Evolutionary conservation across 2,797 vertebrate genomes (phyloP), one percentile per base, ranked within the genome.

Genomic region (Bradypodion ventrale): DNA sequence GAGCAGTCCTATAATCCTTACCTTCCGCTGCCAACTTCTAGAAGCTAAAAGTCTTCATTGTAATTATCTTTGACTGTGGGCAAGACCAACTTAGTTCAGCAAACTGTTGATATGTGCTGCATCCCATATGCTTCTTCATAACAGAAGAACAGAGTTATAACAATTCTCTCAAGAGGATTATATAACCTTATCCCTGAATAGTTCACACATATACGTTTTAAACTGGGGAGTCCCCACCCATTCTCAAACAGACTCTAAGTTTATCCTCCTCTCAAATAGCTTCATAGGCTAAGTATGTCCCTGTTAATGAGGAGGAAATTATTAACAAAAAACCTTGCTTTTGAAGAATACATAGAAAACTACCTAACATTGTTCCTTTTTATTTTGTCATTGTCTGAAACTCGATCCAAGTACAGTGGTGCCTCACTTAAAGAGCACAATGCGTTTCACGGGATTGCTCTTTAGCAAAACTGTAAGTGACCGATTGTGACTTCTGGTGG

Each of bases 81-180:
- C n/a, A 46, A 69, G 62, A 73, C 46, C 42, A 82, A 74, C 42
- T 82, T n/a, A 74, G 42, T 74, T 82, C 32, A 74, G 49, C 70
- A 46, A 82, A 63, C 70, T 35, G n/a, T n/a, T 82, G 12, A 27
- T 63, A 63, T 46, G 42, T n/a, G 74, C 62, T 74, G 35, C 42
- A 46, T 82, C 66, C 42, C 49, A 70, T 42, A 80, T 3, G 42
- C 15, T 40, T 52, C 9, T 46, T 13, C 46, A 13, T 82, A 63
- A 60, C n/a, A 59, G 74, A n/a, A 10, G 32, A 46, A n/a, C 32
- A 29, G 25, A 16, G 52, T 46, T 35, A n/a, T n/a, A 80, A 72
- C 21, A 81, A 40, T 40, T 21, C 8, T 44, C 6, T 60, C 12
- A 44, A 60, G 27, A 72, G n/a, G 40, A 72, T 60, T 81, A 72